Percentiles rank a stretch among this genome's conserved stretches.
phyloP scores from a whole-genome alignment of 2,888 invertebrate genomes.

The Trichogramma dendrolimi region DNA sequence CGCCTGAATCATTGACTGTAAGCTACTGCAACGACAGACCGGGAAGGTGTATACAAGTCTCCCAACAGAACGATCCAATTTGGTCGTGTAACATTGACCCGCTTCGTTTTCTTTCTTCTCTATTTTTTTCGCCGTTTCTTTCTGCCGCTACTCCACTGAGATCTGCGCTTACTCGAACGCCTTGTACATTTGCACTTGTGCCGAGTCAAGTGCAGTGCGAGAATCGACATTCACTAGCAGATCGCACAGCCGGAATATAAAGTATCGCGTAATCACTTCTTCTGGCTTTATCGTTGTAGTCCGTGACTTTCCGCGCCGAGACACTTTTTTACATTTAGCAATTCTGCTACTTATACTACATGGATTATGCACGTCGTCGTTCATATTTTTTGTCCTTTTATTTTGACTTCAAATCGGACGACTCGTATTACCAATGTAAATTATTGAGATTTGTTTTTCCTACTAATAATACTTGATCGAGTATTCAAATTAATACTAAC shows the following conservation, averaged over 20 bases:
- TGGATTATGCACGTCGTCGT: too few species aligned
- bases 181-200: background rate
- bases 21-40: too few species aligned
- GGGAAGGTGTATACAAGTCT: background rate
- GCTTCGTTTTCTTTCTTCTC: constrained; percentile 6
- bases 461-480: too few species aligned
- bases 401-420: too few species aligned
- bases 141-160: background rate
- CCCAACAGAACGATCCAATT: constrained; percentile 3
- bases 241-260: background rate
- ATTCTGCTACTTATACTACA: too few species aligned
- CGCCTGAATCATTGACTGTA: too few species aligned
- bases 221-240: background rate
- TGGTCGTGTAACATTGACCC: constrained; percentile 14
- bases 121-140: background rate
- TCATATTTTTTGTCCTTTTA: too few species aligned
- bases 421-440: too few species aligned
- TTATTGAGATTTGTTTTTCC: too few species aligned
- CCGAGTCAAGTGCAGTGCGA: constrained; percentile 3
- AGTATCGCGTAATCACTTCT: constrained; percentile 6
- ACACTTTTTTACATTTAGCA: too few species aligned
- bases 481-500: too few species aligned
- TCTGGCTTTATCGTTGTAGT: background rate
- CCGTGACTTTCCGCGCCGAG: constrained; percentile 5
- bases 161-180: background rate